Evolutionary conservation across 2,797 vertebrate genomes (phyloP), one percentile per base, ranked within the genome.

Genomic region (Leptatherina wallacei): DNA sequence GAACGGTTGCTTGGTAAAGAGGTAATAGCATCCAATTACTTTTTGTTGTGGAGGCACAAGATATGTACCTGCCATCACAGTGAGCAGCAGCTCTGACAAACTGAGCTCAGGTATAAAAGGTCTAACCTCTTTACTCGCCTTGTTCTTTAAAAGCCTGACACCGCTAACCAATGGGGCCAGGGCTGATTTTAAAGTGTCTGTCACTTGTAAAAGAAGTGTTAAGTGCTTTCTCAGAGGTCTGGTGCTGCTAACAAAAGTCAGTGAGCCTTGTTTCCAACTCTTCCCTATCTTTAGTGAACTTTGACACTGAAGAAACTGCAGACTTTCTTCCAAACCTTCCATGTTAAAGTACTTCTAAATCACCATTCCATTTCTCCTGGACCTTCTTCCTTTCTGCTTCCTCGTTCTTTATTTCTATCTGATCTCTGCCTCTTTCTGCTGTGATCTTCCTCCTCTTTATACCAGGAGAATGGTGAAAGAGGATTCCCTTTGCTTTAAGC

Each of bases 21-120:
- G 61, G 86, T 85, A 86, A 88, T 81, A 75, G 83, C 52, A 38
- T 79, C 72, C 73, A 82, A 87, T 88, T 88, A 68, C 78, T 82
- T 63, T 80, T 69, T 82, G 73, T 77, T 78, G 75, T 65, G 68
- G 78, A 72, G 62, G 77, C 69, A 80, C 35, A 82, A 61, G 59
- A 78, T 75, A 36, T 70, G 73, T 49, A 77, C n/a, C 58, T 71
- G 78, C 61, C 57, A 38, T 72, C 69, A 60, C 51, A 44, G 65
- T 40, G 65, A 84, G 74, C 68, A 62, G 71, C 65, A 76, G 54
- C 63, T 70, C 78, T 72, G 83, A 90, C 77, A 84, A 74, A 78
- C 69, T 64, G 79, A 72, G 78, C 78, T 82, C 80, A 70, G 82
- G 66, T 82, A 72, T 75, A 75, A 89, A 86, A 79, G 71, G 80